Evolutionary conservation across 2,888 invertebrate species (phyloP), one percentile per base, ranked within the genome.

Genomic region (Hirtodrosophila confusa): DNA sequence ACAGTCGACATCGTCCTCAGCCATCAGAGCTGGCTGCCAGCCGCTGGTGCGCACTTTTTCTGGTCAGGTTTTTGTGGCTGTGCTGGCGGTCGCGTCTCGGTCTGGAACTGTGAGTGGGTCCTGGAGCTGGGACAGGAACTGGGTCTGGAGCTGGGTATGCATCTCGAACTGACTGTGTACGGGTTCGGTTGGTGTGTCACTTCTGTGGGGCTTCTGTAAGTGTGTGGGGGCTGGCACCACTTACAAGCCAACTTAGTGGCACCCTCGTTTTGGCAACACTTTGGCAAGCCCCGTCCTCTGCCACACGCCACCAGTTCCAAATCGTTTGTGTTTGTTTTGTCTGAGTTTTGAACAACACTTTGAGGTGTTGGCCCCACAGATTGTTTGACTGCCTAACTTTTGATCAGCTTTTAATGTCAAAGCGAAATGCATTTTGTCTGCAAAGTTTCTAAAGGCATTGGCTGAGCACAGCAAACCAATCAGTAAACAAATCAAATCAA

Each of bases 381-480:
- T 78, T 69, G 69, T 60, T 77, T 71, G 64, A 55, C 70, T 78
- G 73, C 79, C 72, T 69, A 83, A 83, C 86, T 83, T 83, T 86
- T 75, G 86, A 88, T 88, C 79, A 73, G 86, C 65, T 85, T 72
- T 86, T 75, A 68, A 86, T 83, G 76, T 58, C 76, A 75, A 61
- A 66, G 64, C 60, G 57, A 69, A 87, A 87, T 82, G 83, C 75
- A 82, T 69, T 85, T 50, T 36, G 83, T 84, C 86, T 84, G 72
- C 44, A 77, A 84, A 88, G 80, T 84, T 84, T 86, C 8, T 56
- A 23, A 41, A 58, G 65, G 36, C 44, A 54, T n/a, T 17, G 23
- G 24, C 66, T 50, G 37, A 23, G 11, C 9, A 23, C 0, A 23
- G 8, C 43, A 47, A 36, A 36, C 31, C 44, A 53, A 56, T 57